Evolutionary conservation across 1,140 invertebrate species (phyloP).

Genomic region (Aradophagus sp.): DNA sequence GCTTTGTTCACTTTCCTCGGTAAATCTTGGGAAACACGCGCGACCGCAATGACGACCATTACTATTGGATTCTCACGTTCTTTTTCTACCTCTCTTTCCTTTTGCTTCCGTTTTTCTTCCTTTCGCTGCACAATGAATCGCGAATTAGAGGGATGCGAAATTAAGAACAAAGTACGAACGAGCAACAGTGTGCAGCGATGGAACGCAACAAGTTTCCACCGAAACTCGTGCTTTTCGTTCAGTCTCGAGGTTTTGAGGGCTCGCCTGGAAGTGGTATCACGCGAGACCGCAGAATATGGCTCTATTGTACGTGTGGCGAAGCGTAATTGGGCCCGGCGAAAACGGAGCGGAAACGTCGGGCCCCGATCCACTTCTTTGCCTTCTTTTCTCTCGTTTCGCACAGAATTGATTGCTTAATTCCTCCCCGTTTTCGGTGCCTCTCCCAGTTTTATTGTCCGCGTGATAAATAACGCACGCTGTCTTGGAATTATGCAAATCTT

Average conservation of each 20-base stretch:
- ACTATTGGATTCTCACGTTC: too few relatives aligned
- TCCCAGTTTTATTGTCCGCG: slow-evolving; percentile 55
- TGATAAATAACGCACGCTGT: slow-evolving; percentile 26
- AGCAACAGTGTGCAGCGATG: not conserved
- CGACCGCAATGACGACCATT: too few relatives aligned
- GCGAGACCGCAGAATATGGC: too few relatives aligned
- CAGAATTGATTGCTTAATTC: slow-evolving; percentile 40
- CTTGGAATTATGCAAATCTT: slow-evolving; percentile 31
- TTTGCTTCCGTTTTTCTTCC: too few relatives aligned
- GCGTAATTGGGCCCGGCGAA: slow-evolving; percentile 65
- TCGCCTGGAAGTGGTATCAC: slow-evolving; percentile 23
- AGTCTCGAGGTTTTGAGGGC: slow-evolving; percentile 33
- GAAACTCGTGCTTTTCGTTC: slow-evolving; percentile 18
- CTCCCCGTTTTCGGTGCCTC: slow-evolving; percentile 18
- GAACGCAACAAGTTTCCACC: slow-evolving; percentile 21
- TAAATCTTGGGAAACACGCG: too few relatives aligned
- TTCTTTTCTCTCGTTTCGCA: slow-evolving; percentile 14
- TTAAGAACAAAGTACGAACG: slow-evolving; percentile 22
- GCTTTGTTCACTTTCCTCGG: slow-evolving; percentile 3
- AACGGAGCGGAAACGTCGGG: slow-evolving; percentile 67
- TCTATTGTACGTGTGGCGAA: too few relatives aligned
- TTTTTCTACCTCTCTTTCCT: too few relatives aligned
- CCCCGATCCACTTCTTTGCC: too few relatives aligned
- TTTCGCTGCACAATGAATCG: slow-evolving; percentile 1
- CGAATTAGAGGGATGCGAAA: not conserved